Base-by-base conservation (phyloP, 1,140 invertebrate genomes). In the Sogatella furcifera region DNA sequence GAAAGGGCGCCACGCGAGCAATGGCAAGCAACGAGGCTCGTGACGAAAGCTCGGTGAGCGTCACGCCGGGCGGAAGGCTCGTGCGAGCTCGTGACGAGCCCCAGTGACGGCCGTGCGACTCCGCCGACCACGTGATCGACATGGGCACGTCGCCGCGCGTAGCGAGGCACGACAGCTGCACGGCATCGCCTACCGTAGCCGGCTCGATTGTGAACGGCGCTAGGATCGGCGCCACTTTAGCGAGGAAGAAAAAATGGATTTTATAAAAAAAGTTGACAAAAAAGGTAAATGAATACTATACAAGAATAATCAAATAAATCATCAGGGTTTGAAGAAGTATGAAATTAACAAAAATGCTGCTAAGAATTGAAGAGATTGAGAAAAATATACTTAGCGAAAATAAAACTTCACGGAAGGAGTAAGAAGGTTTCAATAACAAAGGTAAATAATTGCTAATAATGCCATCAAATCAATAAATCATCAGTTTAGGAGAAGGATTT, bases 181-280 rank as follows among this genome's bases (percentile, higher is more conserved):
- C 63, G 44, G 74, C 69, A 61, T 78, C 74, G 4, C 78, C 79
- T 65, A 77, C 72, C 31, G 55, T 67, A 5, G 61, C 65, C 14
- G 57, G 57, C 17, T 49, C 57, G n/a, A 59, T 44, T 44, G 59
- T 31, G 59, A 55, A 42, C 14, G 52, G 52, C 14, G 52, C 41
- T 21, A 58, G 41, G 15, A 49, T 14, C 8, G 60, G 56, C 11
- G 56, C 49, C 31, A 62, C 60, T 58, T 43, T 44, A 17, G 21
- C 14, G 17, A 49, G 11, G 24, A 28, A 28, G 24, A 6, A 28
- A 28, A 28, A 28, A 28, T 2, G 24, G 24, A 4, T 2, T 28
- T 28, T 2, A 28, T 28, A 28, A 28, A 28, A 28, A 28, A 4
- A 28, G 6, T 28, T 2, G 24, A 28, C 24, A 28, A 28, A 28